Conservation (phyloP, 2,797 vertebrate species). For the Limosa lapponica region DNA sequence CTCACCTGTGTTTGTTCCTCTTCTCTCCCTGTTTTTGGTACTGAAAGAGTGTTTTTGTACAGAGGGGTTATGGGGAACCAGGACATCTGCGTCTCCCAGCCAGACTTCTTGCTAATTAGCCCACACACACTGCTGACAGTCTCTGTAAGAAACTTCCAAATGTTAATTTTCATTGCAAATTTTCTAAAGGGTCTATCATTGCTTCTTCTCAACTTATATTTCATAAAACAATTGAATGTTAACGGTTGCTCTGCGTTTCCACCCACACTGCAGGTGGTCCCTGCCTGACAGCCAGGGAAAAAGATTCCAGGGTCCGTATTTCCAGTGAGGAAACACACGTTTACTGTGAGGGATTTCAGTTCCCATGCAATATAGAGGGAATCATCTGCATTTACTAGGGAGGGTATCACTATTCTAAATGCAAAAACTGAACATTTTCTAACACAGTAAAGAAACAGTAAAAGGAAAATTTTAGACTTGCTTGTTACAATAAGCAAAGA, state of each 20-base stretch:
- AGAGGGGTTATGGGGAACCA: background rate
- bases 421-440: background rate
- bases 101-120: background rate
- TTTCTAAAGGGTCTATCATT: background rate
- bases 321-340: background rate
- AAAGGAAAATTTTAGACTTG: background rate
- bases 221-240: background rate
- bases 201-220: background rate
- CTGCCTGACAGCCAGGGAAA: background rate
- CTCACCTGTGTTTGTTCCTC: background rate
- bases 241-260: background rate
- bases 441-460: background rate
- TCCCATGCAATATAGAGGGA: accelerated
- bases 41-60: background rate
- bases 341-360: background rate
- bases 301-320: background rate
- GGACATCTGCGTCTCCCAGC: background rate
- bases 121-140: accelerated
- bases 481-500: background rate
- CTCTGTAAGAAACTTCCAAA: background rate
- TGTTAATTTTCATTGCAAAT: background rate
- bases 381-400: background rate
- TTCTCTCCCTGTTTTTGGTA: background rate
- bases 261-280: background rate
- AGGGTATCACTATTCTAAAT: background rate